phyloP scores from a whole-genome alignment of 2,888 invertebrate species.

The Pterobdella sp. region DNA sequence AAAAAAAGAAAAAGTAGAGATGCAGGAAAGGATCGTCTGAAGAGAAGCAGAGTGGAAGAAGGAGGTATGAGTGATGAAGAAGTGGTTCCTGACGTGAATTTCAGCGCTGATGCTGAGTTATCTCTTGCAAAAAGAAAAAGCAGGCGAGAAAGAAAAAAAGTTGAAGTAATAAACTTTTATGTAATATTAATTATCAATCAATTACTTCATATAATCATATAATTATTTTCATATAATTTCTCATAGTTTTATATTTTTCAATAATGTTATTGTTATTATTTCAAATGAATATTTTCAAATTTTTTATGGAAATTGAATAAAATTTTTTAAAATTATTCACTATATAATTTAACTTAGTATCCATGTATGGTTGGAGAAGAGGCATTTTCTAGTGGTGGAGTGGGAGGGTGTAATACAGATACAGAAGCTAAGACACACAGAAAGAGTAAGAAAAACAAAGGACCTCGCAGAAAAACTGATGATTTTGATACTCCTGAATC shows the following conservation, averaged over 20 bases:
- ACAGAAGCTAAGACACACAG: constrained; percentile 4
- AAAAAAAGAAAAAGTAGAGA: background rate
- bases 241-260: background rate
- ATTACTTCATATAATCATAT: background rate
- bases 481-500: constrained; percentile 7
- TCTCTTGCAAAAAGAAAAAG: background rate
- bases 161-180: background rate
- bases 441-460: constrained; percentile 4
- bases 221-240: background rate
- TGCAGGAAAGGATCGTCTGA: background rate
- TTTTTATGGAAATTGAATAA: no score
- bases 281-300: no score
- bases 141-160: background rate
- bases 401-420: background rate
- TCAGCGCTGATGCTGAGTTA: background rate
- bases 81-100: background rate
- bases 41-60: constrained; percentile 2
- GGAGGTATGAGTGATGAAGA: constrained; percentile 7
- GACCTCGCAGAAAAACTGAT: constrained; percentile 14
- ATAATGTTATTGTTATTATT: no score
- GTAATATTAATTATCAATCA: background rate
- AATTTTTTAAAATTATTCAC: background rate
- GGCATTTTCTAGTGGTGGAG: background rate
- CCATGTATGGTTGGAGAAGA: constrained; percentile 4
- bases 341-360: background rate